Conservation (phyloP, 2,888 invertebrate genomes). For the Lepidochrysops patricia region DNA sequence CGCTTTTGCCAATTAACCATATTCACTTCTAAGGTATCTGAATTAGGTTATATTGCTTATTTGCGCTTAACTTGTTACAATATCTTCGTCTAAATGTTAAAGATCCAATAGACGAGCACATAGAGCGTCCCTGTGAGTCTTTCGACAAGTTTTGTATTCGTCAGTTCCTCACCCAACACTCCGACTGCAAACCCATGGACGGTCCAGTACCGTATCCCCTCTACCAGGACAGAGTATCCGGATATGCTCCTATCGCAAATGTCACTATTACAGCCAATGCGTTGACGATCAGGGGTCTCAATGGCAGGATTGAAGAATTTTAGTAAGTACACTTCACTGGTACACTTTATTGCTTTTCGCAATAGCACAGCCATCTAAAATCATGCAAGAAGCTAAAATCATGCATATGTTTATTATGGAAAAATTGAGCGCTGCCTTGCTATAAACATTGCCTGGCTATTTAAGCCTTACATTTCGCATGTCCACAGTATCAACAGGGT, state of each 20-base stretch:
- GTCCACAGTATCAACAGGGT: conserved; percentile 32
- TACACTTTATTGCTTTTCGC: background rate
- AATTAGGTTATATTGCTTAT: too few relatives aligned
- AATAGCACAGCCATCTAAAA: too few relatives aligned
- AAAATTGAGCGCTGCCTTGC: too few relatives aligned
- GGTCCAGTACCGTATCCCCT: background rate
- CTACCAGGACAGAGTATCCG: background rate
- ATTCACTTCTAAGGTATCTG: too few relatives aligned
- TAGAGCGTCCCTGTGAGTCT: conserved; percentile 24
- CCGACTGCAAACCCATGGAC: background rate
- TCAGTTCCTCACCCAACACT: conserved; percentile 17
- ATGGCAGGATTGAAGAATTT: conserved; percentile 7
- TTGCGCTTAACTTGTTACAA: too few relatives aligned
- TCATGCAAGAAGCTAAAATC: too few relatives aligned
- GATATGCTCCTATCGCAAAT: background rate
- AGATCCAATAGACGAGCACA: background rate
- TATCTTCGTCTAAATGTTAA: background rate
- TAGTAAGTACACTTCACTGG: conserved; percentile 1
- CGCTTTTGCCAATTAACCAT: too few relatives aligned
- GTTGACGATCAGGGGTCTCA: background rate
- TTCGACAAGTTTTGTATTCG: conserved; percentile 25
- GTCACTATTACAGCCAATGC: background rate
- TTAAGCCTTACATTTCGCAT: too few relatives aligned
- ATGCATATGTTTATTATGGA: too few relatives aligned
- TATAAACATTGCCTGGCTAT: background rate